Evolutionary conservation across 2,113 vertebrate species (phyloP), one percentile per base, ranked within the genome.

Genomic region (Anthoscopus minutus): DNA sequence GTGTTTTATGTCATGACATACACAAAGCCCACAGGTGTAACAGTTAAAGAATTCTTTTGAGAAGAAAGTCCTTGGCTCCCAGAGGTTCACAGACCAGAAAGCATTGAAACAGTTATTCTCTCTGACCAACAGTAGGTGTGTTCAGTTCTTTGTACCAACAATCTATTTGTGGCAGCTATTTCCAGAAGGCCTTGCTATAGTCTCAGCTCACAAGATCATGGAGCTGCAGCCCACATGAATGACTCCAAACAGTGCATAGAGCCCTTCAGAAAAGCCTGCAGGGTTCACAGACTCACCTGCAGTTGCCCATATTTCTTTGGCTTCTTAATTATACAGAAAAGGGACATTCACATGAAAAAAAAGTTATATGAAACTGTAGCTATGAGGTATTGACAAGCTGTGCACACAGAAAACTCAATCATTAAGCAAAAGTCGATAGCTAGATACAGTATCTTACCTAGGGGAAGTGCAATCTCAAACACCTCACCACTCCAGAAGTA

Each of bases 1-100:
- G 40, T 94, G 80, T 91, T 97, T 97, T 96, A 96, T 96, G 91
- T 97, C 95, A 96, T 96, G 97, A 95, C 95, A 96, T 92, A 91
- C 89, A 89, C 83, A 84, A 67, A 96, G 86, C 57, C 93, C 71
- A 45, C 2, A 2, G 89, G 85, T 93, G 64, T 95, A 96, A 93
- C 81, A 65, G 93, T 91, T 84, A 73, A 17, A 91, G 60, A 92
- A 94, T 70, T 95, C 88, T 96, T 96, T 95, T 57, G 86, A 96
- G 89, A 95, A 94, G 80, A 62, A 95, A 89, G 92, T 94, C 88
- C 50, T 94, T 92, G 81, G 54, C 28, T 97, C 74, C 40, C 93
- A 86, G 31, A 47, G 50, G 69, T 57, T 96, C 88, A 70, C 64
- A 93, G 91, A 88, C 60, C 93, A 94, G 87, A 91, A 92, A 96